Conservation (phyloP, 23 tunicate genomes). For the Trididemnum nubilum region DNA sequence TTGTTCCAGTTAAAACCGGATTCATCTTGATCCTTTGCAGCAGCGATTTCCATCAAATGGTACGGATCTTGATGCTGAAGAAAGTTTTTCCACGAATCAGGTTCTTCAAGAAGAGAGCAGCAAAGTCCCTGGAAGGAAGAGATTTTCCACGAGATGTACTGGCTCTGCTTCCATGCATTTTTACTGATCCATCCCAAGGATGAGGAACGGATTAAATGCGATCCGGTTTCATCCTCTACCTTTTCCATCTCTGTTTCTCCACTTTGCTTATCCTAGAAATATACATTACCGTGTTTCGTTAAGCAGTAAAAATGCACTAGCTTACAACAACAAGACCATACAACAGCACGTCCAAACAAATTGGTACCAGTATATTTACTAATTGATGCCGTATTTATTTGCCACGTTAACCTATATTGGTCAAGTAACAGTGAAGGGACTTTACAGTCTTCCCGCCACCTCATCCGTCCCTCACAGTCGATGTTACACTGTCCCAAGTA, state of each 20-base stretch:
- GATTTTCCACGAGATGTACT: slow-evolving; percentile 68
- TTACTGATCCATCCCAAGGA: slow-evolving; percentile 59
- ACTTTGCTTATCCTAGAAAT: slow-evolving; percentile 13
- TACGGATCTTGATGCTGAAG: slow-evolving; percentile 30
- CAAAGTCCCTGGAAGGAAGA: slow-evolving; percentile 48
- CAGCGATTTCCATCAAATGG: slow-evolving; percentile 20
- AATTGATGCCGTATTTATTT: too few species aligned
- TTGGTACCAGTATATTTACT: too few species aligned
- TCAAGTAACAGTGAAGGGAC: too few species aligned
- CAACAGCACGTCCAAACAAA: too few species aligned
- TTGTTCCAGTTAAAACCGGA: slow-evolving; percentile 42
- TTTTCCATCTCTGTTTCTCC: slow-evolving; percentile 61
- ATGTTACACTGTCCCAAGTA: too few species aligned
- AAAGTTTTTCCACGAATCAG: slow-evolving; percentile 66
- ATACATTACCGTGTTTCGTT: too few species aligned
- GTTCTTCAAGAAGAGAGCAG: slow-evolving; percentile 33
- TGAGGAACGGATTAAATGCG: background rate
- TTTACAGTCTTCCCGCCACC: too few species aligned
- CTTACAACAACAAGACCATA: too few species aligned
- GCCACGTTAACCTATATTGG: too few species aligned
- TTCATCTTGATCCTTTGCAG: background rate
- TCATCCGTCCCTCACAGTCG: too few species aligned
- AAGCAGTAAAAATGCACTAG: too few species aligned
- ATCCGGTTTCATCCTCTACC: slow-evolving; percentile 52
- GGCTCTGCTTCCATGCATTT: slow-evolving; percentile 77